A percentile compares a stretch with the other conserved stretches of the same genome.
Evolutionary conservation across 2,113 vertebrate species (phyloP).

Genomic region (Atrichornis clamosus): DNA sequence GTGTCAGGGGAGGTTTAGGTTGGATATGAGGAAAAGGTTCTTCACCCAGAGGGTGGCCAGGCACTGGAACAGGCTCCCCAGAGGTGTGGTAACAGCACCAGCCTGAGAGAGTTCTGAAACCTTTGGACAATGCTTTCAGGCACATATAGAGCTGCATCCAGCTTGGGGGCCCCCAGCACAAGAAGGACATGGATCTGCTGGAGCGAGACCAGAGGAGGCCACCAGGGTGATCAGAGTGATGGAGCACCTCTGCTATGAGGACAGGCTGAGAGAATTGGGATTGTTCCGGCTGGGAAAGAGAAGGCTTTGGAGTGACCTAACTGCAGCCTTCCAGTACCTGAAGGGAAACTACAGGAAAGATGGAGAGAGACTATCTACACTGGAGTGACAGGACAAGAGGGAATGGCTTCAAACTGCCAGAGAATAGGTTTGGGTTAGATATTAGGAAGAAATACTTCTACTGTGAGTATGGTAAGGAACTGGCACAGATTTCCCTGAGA

Average conservation of each 20-base stretch:
- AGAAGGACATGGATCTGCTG: fast-evolving
- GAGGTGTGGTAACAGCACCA: not conserved
- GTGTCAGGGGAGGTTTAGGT: not conserved
- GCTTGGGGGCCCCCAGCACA: not conserved
- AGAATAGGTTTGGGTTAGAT: not conserved
- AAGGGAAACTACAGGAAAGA: not conserved
- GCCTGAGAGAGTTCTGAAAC: not conserved
- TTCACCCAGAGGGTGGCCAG: not conserved
- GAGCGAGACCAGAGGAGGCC: not conserved
- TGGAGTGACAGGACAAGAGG: not conserved
- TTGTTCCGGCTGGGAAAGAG: not conserved
- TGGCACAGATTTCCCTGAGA: not conserved
- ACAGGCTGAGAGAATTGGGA: not conserved
- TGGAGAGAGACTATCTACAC: not conserved
- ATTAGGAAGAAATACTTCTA: not conserved
- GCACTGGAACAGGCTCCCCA: not conserved
- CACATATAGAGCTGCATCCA: not conserved
- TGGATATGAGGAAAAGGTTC: not conserved
- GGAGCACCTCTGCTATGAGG: not conserved
- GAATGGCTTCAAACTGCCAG: not conserved
- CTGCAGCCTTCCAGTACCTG: fast-evolving
- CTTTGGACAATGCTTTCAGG: not conserved
- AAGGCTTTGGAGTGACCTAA: not conserved
- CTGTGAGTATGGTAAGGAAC: not conserved
- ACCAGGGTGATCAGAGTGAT: not conserved